These are phyloP conservation scores for Byasa hedistus DNA, from an alignment of 2,888 invertebrate genomes.

Conservation along the genomic window DNA sequence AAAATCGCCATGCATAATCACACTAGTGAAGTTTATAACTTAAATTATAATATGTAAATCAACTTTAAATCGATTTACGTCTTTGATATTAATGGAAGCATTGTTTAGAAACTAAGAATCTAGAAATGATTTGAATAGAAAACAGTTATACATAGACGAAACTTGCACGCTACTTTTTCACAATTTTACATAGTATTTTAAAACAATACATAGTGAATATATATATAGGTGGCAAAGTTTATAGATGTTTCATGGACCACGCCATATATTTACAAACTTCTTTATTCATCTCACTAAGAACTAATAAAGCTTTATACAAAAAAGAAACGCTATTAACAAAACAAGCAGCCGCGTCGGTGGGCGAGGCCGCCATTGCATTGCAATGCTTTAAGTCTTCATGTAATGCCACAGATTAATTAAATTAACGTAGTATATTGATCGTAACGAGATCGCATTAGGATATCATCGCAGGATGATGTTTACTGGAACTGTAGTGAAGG, in stretches of 20 bases:
- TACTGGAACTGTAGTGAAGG: slow-evolving; percentile 64
- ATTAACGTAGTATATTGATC: slow-evolving; percentile 74
- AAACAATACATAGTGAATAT: slow-evolving; percentile 26
- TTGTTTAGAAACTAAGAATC: slow-evolving; percentile 73
- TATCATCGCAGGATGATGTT: slow-evolving; percentile 71
- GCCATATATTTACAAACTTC: slow-evolving; percentile 70
- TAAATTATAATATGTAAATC: slow-evolving; percentile 70
- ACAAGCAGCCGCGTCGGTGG: slow-evolving; percentile 52
- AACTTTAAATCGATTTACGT: slow-evolving; percentile 75
- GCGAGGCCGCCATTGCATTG: slow-evolving; percentile 65
- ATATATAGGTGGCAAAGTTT: slow-evolving; percentile 32
- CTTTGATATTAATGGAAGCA: slow-evolving; percentile 81
- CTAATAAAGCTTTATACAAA: slow-evolving; percentile 79
- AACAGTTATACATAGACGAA: slow-evolving; percentile 36
- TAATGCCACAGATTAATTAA: slow-evolving; percentile 76
- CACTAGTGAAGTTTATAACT: slow-evolving; percentile 70
- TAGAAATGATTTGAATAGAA: slow-evolving; percentile 51
- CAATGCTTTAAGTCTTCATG: slow-evolving; percentile 69
- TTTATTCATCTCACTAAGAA: slow-evolving; percentile 66
- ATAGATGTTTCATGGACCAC: slow-evolving; percentile 54
- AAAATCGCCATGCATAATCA: slow-evolving; percentile 77
- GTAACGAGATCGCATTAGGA: slow-evolving; percentile 79
- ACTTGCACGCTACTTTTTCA: slow-evolving; percentile 48
- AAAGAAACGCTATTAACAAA: slow-evolving; percentile 61
- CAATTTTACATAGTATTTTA: slow-evolving; percentile 15